Evolutionary conservation across 2,888 invertebrate genomes (phyloP).

Genomic region (Chirona hameri): DNA sequence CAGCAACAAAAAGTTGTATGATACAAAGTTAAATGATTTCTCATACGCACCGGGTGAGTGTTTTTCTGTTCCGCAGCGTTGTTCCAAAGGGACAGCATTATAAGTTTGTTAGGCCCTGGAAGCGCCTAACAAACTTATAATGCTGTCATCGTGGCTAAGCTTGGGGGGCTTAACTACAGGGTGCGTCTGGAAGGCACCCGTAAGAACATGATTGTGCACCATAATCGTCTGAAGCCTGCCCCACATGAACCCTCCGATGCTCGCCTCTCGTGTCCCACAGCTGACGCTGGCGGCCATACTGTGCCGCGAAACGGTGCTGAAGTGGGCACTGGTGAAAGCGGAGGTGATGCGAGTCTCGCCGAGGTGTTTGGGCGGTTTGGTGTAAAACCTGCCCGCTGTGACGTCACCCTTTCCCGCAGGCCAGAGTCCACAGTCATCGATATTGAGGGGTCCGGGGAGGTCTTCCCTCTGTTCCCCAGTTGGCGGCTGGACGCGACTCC

Average conservation of each 20-base stretch:
- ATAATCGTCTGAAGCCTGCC: not conserved
- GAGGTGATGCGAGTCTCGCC: not conserved
- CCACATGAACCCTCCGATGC: not conserved
- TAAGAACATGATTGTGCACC: too few relatives aligned
- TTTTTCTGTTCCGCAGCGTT: too few relatives aligned
- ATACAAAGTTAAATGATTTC: too few relatives aligned
- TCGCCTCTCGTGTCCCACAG: not conserved
- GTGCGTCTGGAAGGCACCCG: too few relatives aligned
- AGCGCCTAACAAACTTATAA: too few relatives aligned
- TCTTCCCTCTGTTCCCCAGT: too few relatives aligned
- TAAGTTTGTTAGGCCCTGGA: not conserved
- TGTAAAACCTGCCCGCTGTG: not conserved
- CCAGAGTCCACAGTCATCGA: not conserved
- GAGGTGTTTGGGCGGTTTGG: not conserved
- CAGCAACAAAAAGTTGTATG: too few relatives aligned
- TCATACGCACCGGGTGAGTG: too few relatives aligned
- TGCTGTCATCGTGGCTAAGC: not conserved
- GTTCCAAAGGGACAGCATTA: too few relatives aligned
- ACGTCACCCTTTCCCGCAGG: not conserved
- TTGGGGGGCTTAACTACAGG: not conserved
- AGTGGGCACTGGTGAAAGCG: not conserved
- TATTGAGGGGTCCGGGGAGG: not conserved
- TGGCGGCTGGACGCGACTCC: too few relatives aligned
- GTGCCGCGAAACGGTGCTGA: not conserved
- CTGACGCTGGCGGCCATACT: not conserved